Evolutionary conservation across 2,888 invertebrate species (phyloP), one percentile per base, ranked within the genome.

Genomic region (Diplolepis rosae): DNA sequence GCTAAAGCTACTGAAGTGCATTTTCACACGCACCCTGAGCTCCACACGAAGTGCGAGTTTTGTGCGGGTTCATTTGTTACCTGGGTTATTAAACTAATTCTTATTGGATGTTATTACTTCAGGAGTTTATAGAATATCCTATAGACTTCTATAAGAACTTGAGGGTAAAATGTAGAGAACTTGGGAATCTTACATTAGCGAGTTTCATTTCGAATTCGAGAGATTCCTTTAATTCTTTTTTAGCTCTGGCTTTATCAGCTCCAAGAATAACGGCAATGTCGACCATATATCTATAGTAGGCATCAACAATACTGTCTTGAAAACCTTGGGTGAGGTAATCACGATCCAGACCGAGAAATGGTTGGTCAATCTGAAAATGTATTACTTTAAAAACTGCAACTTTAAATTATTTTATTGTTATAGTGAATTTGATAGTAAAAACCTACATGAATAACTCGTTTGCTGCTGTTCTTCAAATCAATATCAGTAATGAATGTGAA

Each of bases 401-500:
- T 48, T 18, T n/a, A n/a, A 42, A n/a, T 32, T 9, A n/a, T 15
- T 48, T 15, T 4, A 4, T 51, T 28, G 6, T 28, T 51, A n/a
- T n/a, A n/a, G 27, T 30, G 1, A n/a, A 1, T 28, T 13, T 13
- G 15, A 7, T 22, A 48, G 1, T 48, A 22, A 22, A 9, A 66
- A 88, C 93, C 92, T 91, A 96, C 96, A 90, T 96, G 95, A 83
- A 97, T 95, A 66, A 95, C 92, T 73, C 96, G 91, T 82, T 91
- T 92, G 0, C 95, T 94, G 28, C 96, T 96, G 88, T 97, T 96
- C 89, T 96, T 96, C 74, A 96, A 92, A 88, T 97, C 96, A 28
- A 78, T 74, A n/a, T 80, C 83, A 28, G 95, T 94, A 39, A 94
- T 94, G 83, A 97, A 94, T 35, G 95, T 95, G 88, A 97, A 95